Evolutionary conservation across 2,797 vertebrate species (phyloP), one percentile per base, ranked within the genome.

Genomic region (Lepilemur ruficaudatus): DNA sequence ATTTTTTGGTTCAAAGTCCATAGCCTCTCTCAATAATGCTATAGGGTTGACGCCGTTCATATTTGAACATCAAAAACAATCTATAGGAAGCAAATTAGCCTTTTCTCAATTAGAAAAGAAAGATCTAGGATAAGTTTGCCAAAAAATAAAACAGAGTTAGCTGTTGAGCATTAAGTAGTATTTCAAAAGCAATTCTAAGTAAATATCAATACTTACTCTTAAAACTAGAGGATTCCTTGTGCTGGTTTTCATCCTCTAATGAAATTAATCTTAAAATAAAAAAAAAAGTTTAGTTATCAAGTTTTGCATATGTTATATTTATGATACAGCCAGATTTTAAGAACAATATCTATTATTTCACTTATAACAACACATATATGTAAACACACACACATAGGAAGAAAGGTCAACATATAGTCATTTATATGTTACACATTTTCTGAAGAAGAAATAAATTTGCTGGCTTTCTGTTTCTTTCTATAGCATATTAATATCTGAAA

Each of bases 201-300:
- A 91, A 87, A 95, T 73, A n/a, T 41, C 8, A 61, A 89, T 93
- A 97, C 98, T 97, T 96, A 98, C 97, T 80, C 14, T 96, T 95
- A 84, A 85, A 98, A 95, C 82, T 98, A 76, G 95, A 93, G 1
- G 97, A 92, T 93, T 98, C 98, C 87, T 99, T 98, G 76, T 91
- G 98, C 92, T 98, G 98, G 97, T 98, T 98, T 97, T 99, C 99
- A 61, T 99, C 98, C 43, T 98, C 99, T 91, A 99, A 98, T 76
- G 99, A 99, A 98, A 99, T 99, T 96, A 99, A 99, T 98, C 99
- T 99, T 97, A 57, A 98, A 98, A 97, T 93, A 75, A 97, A 87
- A n/a, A 85, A 32, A 93, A 97, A 95, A 69, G 38, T 59, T 80
- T 65, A 95, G 52, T 90, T 38, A 87, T 48, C 30, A 72, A 59